Evolutionary conservation across 2,113 vertebrate genomes (phyloP).

Genomic region (Nibea albiflora): DNA sequence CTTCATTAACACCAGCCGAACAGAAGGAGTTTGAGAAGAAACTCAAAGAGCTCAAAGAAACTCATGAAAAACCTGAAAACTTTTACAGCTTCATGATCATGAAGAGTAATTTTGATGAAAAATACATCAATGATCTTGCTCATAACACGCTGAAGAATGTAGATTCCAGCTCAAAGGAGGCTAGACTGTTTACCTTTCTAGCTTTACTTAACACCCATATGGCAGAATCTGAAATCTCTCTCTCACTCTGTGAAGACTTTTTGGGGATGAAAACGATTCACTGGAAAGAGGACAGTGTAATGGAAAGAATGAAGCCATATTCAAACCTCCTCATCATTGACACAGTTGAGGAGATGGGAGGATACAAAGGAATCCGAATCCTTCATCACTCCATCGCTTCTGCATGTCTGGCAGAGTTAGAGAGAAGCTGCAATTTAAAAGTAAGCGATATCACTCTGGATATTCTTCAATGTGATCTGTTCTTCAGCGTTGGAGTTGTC

Average conservation of each 20-base stretch:
- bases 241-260: constrained; percentile 69
- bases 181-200: constrained; percentile 27
- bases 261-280: background rate
- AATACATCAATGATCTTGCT: constrained; percentile 49
- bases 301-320: constrained; percentile 56
- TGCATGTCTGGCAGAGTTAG: constrained; percentile 65
- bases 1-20: constrained; percentile 55
- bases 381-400: constrained; percentile 60
- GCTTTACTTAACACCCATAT: constrained; percentile 59
- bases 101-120: constrained; percentile 62
- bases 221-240: constrained; percentile 38
- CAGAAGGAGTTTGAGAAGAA: constrained; percentile 72
- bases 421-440: background rate
- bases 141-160: constrained; percentile 58
- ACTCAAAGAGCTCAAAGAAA: constrained; percentile 63
- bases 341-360: constrained; percentile 11
- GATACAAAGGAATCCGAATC: constrained; percentile 46
- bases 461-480: constrained; percentile 69
- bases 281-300: background rate
- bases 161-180: constrained; percentile 45
- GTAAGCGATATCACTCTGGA: constrained; percentile 25
- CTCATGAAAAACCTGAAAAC: constrained; percentile 72
- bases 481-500: constrained; percentile 64
- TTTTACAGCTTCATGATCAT: constrained; percentile 80
- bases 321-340: constrained; percentile 61